Conservation (phyloP, 2,888 invertebrate species). For the Ethmia dodecea region DNA sequence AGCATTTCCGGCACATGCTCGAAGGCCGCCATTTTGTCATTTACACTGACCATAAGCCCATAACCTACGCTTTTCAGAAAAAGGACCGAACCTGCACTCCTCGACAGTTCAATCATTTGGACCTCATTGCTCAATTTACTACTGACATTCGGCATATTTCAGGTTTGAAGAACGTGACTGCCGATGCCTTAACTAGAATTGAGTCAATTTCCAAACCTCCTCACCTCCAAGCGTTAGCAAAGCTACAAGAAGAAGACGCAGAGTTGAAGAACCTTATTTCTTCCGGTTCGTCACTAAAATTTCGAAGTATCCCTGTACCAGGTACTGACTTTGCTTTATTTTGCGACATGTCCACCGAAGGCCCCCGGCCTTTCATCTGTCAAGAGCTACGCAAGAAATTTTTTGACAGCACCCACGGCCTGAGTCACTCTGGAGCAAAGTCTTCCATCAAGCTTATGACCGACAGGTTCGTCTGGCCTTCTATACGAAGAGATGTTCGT, state of each 20-base stretch:
- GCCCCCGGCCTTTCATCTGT: slow-evolving; percentile 17
- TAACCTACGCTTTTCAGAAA: slow-evolving; percentile 17
- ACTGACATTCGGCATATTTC: slow-evolving; percentile 20
- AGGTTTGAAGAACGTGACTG: slow-evolving; percentile 23
- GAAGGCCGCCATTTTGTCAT: slow-evolving; percentile 15
- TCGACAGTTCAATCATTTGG: slow-evolving; percentile 19
- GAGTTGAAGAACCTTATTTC: slow-evolving; percentile 11
- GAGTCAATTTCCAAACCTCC: slow-evolving; percentile 15
- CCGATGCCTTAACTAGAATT: slow-evolving; percentile 23
- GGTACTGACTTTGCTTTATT: slow-evolving; percentile 14
- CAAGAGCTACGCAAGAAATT: slow-evolving; percentile 5
- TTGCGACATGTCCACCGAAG: no score
- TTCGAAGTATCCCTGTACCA: slow-evolving; percentile 11
- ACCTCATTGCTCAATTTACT: slow-evolving; percentile 23
- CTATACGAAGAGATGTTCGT: slow-evolving; percentile 28
- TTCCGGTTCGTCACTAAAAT: slow-evolving; percentile 9
- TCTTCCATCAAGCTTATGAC: slow-evolving; percentile 23
- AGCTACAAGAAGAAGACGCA: slow-evolving; percentile 12
- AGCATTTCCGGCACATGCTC: slow-evolving; percentile 19
- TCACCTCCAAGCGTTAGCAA: slow-evolving; percentile 12
- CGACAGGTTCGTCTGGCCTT: slow-evolving; percentile 39
- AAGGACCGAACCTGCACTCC: slow-evolving; percentile 20
- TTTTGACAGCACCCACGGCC: slow-evolving; percentile 16
- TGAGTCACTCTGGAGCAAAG: slow-evolving; percentile 19
- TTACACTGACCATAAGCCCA: slow-evolving; percentile 21